Base-by-base conservation (phyloP, 2,888 invertebrate genomes). In the Smittia aterrima region DNA sequence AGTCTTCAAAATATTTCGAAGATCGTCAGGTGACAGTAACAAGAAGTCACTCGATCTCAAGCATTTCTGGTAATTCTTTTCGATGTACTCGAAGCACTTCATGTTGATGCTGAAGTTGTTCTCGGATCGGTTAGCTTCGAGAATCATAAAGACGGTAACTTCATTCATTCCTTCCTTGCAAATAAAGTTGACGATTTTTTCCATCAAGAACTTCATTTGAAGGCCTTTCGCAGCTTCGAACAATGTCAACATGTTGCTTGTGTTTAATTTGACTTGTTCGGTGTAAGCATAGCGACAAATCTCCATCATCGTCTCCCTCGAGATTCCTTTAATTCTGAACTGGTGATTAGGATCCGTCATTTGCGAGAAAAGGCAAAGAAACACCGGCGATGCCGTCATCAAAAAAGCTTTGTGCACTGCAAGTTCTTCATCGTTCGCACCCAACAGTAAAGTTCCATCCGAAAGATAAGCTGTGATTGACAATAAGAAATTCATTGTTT, bases 231-330 rank as follows among this genome's bases (percentile, higher is more conserved):
- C 58, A 13, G 72, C 72, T 11, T 32, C 13, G 6, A 72, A 40
- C 38, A 72, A 6, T 2, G 38, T 40, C 6, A 62, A 13, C n/a
- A 22, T 40, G 40, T 72, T 72, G 1, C 32, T 25, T 2, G 20
- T 18, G 6, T 41, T 71, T 1, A 72, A 25, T 1, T 62, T 58
- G 4, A 16, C 22, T 24, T 40, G 11, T 1, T 40, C 62, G 13
- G 72, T 62, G 16, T 72, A 72, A 22, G 72, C 72, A 38, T 16
- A 72, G 0, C 72, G 58, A 58, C 58, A 58, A 38, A 72, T 22
- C 58, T 72, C 72, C 13, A 24, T 18, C 72, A 72, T 62, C 20
- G 24, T 64, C 6, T 11, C 13, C 22, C 58, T 72, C 11, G 62
- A 24, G 20, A 62, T 62, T 32, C 32, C 25, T 9, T 27, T 9